Evolutionary conservation across 2,888 invertebrate genomes (phyloP).

Genomic region (Acronicta leporina): DNA sequence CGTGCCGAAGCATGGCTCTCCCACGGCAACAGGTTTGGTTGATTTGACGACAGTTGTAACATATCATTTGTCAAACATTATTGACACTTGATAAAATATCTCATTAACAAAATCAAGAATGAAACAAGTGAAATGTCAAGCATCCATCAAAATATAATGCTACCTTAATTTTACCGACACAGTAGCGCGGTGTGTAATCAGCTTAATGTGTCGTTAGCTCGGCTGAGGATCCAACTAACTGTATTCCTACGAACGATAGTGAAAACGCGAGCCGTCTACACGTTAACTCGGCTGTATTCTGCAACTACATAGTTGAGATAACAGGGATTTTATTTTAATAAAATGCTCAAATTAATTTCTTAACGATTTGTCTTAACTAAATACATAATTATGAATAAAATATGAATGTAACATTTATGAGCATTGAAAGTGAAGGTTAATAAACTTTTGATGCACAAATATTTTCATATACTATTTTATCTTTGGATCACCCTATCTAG

Average conservation of each 20-base stretch:
- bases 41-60: slow-evolving; percentile 29
- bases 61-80: slow-evolving; percentile 8
- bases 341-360: neutral
- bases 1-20: too few relatives aligned
- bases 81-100: slow-evolving; percentile 13
- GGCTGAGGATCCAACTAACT: slow-evolving; percentile 48
- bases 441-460: too few relatives aligned
- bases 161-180: neutral
- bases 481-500: too few relatives aligned
- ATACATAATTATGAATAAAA: too few relatives aligned
- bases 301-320: slow-evolving; percentile 47
- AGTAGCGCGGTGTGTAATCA: slow-evolving; percentile 31
- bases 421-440: too few relatives aligned
- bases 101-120: slow-evolving; percentile 2
- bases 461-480: too few relatives aligned
- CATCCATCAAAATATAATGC: neutral
- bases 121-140: neutral
- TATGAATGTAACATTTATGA: too few relatives aligned
- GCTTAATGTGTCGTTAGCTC: slow-evolving; percentile 32
- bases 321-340: slow-evolving; percentile 24
- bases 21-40: too few relatives aligned
- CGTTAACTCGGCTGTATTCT: slow-evolving; percentile 31
- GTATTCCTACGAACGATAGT: slow-evolving; percentile 55
- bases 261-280: slow-evolving; percentile 49
- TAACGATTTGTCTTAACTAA: too few relatives aligned